Percentiles rank a stretch among this genome's conserved stretches.
Conservation (phyloP, 2,113 vertebrate species). For the Gadus macrocephalus region DNA sequence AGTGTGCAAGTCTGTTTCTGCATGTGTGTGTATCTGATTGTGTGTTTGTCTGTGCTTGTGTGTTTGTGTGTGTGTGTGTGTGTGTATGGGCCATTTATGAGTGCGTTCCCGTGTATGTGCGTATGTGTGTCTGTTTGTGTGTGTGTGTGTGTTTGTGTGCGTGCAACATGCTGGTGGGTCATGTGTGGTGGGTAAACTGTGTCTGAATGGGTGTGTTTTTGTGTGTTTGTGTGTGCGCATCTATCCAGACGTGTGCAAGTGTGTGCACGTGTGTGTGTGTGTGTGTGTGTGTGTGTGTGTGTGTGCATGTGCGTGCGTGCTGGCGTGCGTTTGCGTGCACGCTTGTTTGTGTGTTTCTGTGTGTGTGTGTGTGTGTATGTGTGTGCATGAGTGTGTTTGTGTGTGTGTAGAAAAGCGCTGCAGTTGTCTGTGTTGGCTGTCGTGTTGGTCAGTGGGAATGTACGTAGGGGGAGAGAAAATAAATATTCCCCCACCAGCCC, state of each 20-base stretch:
- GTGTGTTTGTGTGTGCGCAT: too few relatives aligned
- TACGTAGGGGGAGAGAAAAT: slow-evolving; percentile 73
- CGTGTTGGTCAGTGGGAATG: slow-evolving; percentile 84
- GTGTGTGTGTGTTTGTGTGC: slow-evolving; percentile 6
- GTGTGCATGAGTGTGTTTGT: too few relatives aligned
- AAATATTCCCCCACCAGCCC: slow-evolving; percentile 47
- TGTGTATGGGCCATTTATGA: slow-evolving; percentile 17
- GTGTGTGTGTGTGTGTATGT: too few relatives aligned
- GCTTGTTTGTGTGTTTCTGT: too few relatives aligned
- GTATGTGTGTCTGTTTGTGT: slow-evolving; percentile 23
- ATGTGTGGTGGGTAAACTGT: too few relatives aligned
- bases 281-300: too few relatives aligned
- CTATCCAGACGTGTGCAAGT: too few relatives aligned
- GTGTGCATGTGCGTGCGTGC: too few relatives aligned
- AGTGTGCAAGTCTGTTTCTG: slow-evolving; percentile 36
- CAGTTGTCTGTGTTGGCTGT: slow-evolving; percentile 77
- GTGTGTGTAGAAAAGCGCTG: slow-evolving; percentile 32
- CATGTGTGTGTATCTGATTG: slow-evolving; percentile 24
- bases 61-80: slow-evolving; percentile 7
- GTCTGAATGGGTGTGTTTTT: too few relatives aligned
- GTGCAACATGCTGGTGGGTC: slow-evolving; percentile 54
- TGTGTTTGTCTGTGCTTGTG: slow-evolving; percentile 15
- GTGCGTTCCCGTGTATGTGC: slow-evolving; percentile 8
- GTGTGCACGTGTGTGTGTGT: too few relatives aligned
- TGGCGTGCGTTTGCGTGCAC: too few relatives aligned